Base-by-base conservation (phyloP, 2,113 vertebrate species). In the Sterrhoptilus dennistouni region DNA sequence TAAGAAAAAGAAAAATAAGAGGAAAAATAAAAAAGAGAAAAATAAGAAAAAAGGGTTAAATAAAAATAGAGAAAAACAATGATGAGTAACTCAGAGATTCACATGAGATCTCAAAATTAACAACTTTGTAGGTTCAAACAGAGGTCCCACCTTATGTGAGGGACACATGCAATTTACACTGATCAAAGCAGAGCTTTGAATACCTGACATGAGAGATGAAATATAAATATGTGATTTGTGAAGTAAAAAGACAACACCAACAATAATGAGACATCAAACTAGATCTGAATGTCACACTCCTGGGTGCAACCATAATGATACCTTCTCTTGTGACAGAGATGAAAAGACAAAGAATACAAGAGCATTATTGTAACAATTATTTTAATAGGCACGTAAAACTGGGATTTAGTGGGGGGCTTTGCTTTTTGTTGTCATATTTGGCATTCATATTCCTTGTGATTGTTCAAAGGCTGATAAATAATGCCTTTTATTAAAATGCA, bases 141-240 rank as follows among this genome's bases (percentile, higher is more conserved):
- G 38, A 81, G 31, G 22, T 87, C 45, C 53, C 38, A 68, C 36
- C 72, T 78, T 53, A 31, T 45, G 79, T 64, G 36, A 71, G 35
- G 14, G 17, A 31, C 31, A 78, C 31, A 22, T 20, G 35, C 36
- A 65, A 90, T 97, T 92, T 76, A 28, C 56, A 56, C 8, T 89
- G 85, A 93, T 93, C 79, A 95, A 94, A 96, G 96, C 68, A 82
- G 60, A 92, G 60, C 31, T 95, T 45, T 92, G 88, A 84, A 81
- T 64, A 63, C 20, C 65, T 95, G 90, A 81, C 88, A 53, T 4
- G 42, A 56, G 38, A 83, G 60, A 89, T 88, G 71, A 94, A 93
- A 92, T 75, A 77, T 12, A 90, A 61, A 81, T 71, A 60, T 87
- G 28, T 78, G 88, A 78, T 89, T 74, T 94, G 75, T 9, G 31